A percentile compares a stretch with the other conserved stretches of the same genome.
Evolutionary conservation across 2,113 vertebrate species (phyloP).

Genomic region (Cinclus mexicanus): DNA sequence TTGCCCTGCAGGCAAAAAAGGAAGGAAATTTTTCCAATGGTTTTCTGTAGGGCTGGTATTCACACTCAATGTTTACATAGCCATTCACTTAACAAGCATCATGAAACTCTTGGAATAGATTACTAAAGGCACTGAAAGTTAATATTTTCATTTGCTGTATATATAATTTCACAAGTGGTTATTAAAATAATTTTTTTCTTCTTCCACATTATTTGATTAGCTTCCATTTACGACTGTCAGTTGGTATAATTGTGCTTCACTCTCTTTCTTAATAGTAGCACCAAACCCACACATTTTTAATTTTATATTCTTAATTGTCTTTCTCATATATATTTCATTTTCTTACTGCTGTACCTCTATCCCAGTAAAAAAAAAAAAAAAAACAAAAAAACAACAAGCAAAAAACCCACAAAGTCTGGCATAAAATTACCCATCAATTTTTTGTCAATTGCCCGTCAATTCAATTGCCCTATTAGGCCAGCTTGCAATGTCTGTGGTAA

Average conservation of each 20-base stretch:
- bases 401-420: not conserved
- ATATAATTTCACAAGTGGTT: not conserved
- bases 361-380: not conserved
- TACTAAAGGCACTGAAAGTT: not conserved
- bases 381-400: too few relatives aligned
- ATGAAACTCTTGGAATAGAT: not conserved
- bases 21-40: not conserved
- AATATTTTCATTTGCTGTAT: not conserved
- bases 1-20: not conserved
- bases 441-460: not conserved
- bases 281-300: not conserved
- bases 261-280: not conserved
- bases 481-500: not conserved
- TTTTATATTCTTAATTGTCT: not conserved
- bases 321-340: not conserved
- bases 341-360: not conserved
- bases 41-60: not conserved
- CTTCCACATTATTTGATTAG: not conserved
- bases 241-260: not conserved
- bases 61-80: not conserved
- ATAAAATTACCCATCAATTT: not conserved
- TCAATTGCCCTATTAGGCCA: not conserved
- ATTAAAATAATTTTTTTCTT: not conserved
- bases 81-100: not conserved
- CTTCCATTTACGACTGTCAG: not conserved